Percentiles rank a stretch among this genome's conserved stretches.
These are phyloP conservation scores for Heliothis peltigera DNA, from an alignment of 2,888 invertebrate genomes.

Conservation along the genomic window DNA sequence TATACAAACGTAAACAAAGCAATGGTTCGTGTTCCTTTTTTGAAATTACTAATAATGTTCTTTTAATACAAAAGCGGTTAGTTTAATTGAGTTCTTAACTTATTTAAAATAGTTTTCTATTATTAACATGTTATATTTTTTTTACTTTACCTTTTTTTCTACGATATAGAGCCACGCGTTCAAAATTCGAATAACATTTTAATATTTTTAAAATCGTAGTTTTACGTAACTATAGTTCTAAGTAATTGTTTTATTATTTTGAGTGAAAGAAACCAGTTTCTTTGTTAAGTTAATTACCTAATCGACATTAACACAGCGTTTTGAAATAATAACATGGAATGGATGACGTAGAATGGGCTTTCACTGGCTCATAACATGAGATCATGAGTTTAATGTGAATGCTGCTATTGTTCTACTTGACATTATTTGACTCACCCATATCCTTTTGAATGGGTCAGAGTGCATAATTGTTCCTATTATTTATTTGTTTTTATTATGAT, in stretches of 20 bases:
- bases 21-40: constrained; percentile 40
- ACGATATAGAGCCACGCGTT: constrained; percentile 4
- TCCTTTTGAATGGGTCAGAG: constrained; percentile 7
- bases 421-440: constrained; percentile 24
- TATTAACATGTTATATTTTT: background rate
- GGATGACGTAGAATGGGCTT: background rate
- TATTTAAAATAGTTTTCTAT: background rate
- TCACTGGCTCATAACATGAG: constrained; percentile 13
- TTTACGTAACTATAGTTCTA: background rate
- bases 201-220: background rate
- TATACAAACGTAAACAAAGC: constrained; percentile 60
- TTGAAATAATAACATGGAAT: constrained; percentile 2
- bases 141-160: constrained; percentile 1
- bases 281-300: background rate
- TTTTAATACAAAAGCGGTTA: background rate
- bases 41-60: background rate
- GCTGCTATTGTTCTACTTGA: constrained; percentile 8
- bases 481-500: background rate
- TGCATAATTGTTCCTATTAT: background rate
- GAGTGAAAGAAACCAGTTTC: too few relatives aligned
- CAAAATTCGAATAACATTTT: background rate
- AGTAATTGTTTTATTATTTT: background rate
- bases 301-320: background rate
- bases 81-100: background rate
- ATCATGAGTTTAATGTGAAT: constrained; percentile 14